Conservation (phyloP, 37 sponge, comb jelly and placozoan genomes). For the Beroe forskalii region DNA sequence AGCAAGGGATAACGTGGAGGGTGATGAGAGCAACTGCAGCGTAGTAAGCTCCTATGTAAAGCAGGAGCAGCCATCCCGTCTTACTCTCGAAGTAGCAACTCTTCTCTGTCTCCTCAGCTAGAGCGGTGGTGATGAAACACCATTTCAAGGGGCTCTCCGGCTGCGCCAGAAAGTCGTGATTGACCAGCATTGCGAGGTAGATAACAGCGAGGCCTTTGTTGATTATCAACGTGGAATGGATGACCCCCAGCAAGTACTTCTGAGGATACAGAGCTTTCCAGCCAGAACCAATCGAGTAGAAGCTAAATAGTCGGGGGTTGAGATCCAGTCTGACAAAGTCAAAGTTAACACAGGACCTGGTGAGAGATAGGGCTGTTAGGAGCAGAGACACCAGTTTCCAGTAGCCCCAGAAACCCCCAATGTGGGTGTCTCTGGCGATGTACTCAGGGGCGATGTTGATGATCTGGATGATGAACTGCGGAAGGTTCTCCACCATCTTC, state of each 20-base stretch:
- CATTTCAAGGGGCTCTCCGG: neutral
- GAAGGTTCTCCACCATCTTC: slow-evolving; percentile 1
- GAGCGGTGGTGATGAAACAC: neutral
- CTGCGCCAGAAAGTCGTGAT: neutral
- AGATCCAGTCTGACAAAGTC: neutral
- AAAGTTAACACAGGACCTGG: neutral
- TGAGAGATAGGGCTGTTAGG: neutral
- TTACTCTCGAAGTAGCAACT: slow-evolving; percentile 8
- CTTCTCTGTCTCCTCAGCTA: neutral
- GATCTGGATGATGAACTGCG: neutral
- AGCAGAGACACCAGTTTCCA: slow-evolving; percentile 31
- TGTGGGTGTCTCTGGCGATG: neutral
- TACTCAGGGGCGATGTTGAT: slow-evolving; percentile 7
- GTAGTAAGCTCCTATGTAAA: neutral
- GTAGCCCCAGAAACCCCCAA: neutral
- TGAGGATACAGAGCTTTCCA: slow-evolving; percentile 2
- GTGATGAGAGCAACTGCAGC: neutral
- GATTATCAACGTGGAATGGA: neutral
- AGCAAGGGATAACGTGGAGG: neutral
- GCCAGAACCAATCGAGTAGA: neutral
- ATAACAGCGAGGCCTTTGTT: neutral
- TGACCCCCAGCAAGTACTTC: neutral
- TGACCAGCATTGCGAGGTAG: neutral
- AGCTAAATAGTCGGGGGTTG: neutral
- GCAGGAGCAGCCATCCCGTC: neutral